These are phyloP conservation scores for Muraenolepis orangiensis DNA, from an alignment of 2,797 vertebrate genomes.

Conservation along the genomic window DNA sequence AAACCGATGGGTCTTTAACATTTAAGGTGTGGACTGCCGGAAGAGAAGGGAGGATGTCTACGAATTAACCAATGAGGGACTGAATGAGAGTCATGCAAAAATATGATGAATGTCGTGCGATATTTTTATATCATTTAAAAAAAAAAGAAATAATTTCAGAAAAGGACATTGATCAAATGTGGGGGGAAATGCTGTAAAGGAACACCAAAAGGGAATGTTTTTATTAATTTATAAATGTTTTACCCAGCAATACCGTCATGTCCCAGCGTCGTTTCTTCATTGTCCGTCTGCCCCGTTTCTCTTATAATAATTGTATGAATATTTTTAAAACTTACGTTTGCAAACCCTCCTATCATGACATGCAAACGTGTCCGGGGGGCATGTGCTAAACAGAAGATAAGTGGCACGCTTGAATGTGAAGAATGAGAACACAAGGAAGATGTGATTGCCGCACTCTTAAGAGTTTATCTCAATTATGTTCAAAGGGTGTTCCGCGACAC, in stretches of 20 bases:
- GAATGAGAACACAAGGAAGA: neutral
- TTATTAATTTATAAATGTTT: constrained; percentile 84
- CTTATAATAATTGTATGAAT: neutral
- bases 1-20: constrained; percentile 36
- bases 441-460: neutral
- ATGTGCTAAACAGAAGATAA: neutral
- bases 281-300: neutral
- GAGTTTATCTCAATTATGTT: neutral
- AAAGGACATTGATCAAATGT: constrained; percentile 48
- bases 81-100: constrained; percentile 61
- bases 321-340: neutral
- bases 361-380: neutral
- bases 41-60: constrained; percentile 12
- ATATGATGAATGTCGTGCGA: constrained; percentile 74
- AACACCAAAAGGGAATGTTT: constrained; percentile 82
- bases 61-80: constrained; percentile 49
- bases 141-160: constrained; percentile 47
- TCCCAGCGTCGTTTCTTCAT: constrained; percentile 53
- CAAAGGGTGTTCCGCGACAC: too few species aligned
- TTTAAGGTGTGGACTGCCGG: constrained; percentile 24
- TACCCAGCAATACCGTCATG: constrained; percentile 71
- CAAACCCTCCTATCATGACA: neutral
- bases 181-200: constrained; percentile 60
- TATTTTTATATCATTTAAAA: constrained; percentile 80
- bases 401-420: neutral